phyloP scores from a whole-genome alignment of 2,888 invertebrate genomes.

The Hyles lineata region DNA sequence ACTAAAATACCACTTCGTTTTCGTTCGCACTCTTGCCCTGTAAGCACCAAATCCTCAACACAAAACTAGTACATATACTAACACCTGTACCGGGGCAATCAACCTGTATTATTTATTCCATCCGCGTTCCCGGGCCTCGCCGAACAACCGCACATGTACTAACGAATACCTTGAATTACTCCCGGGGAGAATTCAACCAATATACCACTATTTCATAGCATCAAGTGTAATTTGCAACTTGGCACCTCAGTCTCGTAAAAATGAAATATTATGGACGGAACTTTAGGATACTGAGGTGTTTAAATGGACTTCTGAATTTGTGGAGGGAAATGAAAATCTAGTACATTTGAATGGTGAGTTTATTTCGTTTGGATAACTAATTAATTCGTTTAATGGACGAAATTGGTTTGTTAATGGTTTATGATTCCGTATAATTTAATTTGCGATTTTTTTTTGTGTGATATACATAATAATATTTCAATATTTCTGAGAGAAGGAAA shows the following conservation, averaged over 20 bases:
- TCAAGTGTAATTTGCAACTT: constrained; percentile 29
- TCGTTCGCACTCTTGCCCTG: too few species aligned
- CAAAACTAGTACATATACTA: constrained; percentile 18
- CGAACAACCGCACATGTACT: constrained; percentile 25
- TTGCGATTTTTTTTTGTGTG: too few species aligned
- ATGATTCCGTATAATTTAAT: too few species aligned
- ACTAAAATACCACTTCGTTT: too few species aligned
- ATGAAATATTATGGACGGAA: constrained; percentile 28
- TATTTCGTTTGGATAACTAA: not conserved
- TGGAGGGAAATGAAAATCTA: not conserved
- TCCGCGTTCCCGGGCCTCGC: constrained; percentile 51
- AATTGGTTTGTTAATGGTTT: too few species aligned
- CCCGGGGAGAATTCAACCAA: constrained; percentile 16
- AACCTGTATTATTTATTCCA: constrained; percentile 57
- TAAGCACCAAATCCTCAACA: too few species aligned
- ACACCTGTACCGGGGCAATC: constrained; percentile 60
- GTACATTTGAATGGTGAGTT: not conserved
- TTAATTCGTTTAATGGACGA: not conserved
- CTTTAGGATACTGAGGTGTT: not conserved
- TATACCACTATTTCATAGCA: constrained; percentile 29
- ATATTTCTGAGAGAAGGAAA: too few species aligned
- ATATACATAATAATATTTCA: too few species aligned
- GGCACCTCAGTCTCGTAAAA: constrained; percentile 30
- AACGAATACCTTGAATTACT: constrained; percentile 25
- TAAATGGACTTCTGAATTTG: not conserved